phyloP scores from a whole-genome alignment of 2,888 invertebrate genomes.

The Drosophila quinaria region DNA sequence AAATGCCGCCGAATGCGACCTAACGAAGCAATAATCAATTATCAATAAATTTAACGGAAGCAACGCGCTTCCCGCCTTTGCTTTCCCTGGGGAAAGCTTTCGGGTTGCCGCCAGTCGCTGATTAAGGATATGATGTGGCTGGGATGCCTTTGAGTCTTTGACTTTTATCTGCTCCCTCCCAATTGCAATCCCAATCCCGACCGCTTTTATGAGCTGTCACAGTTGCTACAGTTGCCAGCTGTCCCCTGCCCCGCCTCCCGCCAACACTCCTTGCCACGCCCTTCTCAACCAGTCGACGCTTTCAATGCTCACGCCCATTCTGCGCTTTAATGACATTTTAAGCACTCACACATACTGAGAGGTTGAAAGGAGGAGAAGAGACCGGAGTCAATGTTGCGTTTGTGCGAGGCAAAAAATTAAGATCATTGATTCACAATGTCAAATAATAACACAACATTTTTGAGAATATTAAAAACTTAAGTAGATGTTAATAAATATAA shows the following conservation, averaged over 20 bases:
- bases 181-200: conserved; percentile 1
- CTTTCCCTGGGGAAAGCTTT: conserved; percentile 40
- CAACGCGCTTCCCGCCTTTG: neutral
- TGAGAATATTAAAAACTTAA: too few relatives aligned
- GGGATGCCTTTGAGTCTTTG: conserved; percentile 43
- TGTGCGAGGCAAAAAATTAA: conserved; percentile 36
- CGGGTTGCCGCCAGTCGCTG: conserved; percentile 40
- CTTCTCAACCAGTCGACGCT: conserved; percentile 11
- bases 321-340: conserved; percentile 76
- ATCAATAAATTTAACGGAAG: conserved; percentile 78
- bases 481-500: too few relatives aligned
- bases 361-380: neutral
- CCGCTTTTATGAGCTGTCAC: conserved; percentile 64
- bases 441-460: neutral
- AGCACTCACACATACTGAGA: conserved; percentile 48
- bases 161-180: conserved; percentile 65
- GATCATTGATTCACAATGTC: conserved; percentile 10
- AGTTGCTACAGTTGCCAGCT: conserved; percentile 24
- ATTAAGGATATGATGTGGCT: conserved; percentile 67
- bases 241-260: neutral
- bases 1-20: conserved; percentile 60
- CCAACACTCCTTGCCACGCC: conserved; percentile 9
- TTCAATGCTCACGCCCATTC: conserved; percentile 47
- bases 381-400: conserved; percentile 29
- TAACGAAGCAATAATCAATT: conserved; percentile 83